A percentile compares a stretch with the other conserved stretches of the same genome.
phyloP scores from a whole-genome alignment of 2,113 vertebrate genomes.

The Campylorhamphus procurvoides region DNA sequence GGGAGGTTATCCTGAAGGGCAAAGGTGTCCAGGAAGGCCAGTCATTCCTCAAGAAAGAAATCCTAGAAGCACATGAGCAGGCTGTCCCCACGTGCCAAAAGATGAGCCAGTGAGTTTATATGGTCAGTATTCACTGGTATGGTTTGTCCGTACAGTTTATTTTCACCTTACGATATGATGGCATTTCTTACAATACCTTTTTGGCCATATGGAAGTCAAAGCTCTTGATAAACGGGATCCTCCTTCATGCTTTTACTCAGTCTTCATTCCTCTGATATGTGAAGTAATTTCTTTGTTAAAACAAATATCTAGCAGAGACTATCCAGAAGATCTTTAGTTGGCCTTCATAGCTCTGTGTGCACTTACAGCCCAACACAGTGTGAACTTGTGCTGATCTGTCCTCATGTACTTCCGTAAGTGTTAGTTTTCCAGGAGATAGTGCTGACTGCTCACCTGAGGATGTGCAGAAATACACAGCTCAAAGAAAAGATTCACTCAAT shows the following conservation, averaged over 20 bases:
- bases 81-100: not conserved
- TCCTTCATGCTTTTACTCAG: not conserved
- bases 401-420: not conserved
- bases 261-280: not conserved
- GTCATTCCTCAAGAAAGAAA: not conserved
- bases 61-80: not conserved
- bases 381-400: not conserved
- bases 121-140: not conserved
- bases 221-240: not conserved
- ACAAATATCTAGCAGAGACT: not conserved
- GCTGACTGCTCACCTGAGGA: not conserved
- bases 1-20: not conserved
- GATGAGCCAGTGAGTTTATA: not conserved
- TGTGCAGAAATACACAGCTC: not conserved
- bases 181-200: not conserved
- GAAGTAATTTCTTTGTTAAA: not conserved
- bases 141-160: not conserved
- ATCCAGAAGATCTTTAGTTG: not conserved
- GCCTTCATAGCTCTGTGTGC: not conserved
- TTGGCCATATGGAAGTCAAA: not conserved
- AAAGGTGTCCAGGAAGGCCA: not conserved
- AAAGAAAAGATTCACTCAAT: not conserved
- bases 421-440: not conserved
- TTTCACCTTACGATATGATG: not conserved
- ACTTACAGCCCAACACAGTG: not conserved